These are phyloP conservation scores for Yponomeuta evonymella DNA, from an alignment of 2,888 invertebrate species.

Conservation along the genomic window DNA sequence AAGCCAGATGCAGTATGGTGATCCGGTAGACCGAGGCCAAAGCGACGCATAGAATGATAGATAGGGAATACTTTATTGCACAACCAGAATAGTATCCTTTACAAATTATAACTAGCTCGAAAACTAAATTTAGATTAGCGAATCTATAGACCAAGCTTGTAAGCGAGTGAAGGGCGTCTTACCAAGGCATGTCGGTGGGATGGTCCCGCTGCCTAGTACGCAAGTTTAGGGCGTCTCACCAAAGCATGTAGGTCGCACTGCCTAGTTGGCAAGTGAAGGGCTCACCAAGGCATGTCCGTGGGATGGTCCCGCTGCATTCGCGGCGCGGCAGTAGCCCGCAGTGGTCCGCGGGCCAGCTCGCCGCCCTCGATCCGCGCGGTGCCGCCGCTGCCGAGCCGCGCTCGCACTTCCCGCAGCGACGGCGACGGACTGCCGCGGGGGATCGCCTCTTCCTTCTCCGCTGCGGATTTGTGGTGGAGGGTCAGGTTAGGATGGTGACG, in stretches of 20 bases:
- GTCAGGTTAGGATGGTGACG: too few species aligned
- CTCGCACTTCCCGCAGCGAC: constrained; percentile 80
- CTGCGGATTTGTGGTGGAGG: constrained; percentile 43
- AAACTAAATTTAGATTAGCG: too few species aligned
- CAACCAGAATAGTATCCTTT: too few species aligned
- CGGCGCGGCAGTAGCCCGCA: constrained; percentile 82
- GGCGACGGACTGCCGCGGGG: constrained; percentile 71
- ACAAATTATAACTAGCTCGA: too few species aligned
- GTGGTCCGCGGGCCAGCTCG: constrained; percentile 82
- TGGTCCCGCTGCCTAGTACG: constrained; percentile 21
- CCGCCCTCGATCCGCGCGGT: constrained; percentile 80
- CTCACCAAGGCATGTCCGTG: constrained; percentile 8
- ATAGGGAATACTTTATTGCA: too few species aligned
- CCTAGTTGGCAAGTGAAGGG: neutral
- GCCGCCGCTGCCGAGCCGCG: constrained; percentile 80
- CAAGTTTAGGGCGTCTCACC: too few species aligned
- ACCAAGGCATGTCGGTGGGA: neutral
- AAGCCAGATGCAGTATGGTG: too few species aligned
- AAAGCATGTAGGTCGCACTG: too few species aligned
- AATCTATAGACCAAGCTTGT: too few species aligned
- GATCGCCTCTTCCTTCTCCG: constrained; percentile 71
- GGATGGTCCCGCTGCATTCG: constrained; percentile 57
- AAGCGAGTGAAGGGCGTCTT: too few species aligned
- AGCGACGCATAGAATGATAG: too few species aligned
- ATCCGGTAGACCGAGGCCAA: too few species aligned